Conservation (phyloP, 2,888 invertebrate genomes). For the Leistus spinibarbis region DNA sequence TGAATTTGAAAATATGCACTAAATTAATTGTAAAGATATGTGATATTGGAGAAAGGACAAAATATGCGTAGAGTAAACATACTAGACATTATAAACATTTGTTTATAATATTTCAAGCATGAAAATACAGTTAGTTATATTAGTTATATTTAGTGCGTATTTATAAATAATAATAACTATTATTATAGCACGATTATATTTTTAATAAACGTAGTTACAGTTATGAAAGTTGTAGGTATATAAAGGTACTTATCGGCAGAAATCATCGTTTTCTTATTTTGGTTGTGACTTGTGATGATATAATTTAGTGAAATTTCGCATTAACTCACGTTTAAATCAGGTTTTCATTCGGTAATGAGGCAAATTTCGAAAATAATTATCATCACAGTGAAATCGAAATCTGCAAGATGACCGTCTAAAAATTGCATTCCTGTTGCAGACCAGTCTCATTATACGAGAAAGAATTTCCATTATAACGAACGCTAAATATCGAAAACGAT, state of each 20-base stretch:
- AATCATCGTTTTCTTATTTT: neutral
- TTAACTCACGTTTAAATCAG: neutral
- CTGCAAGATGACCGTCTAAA: neutral
- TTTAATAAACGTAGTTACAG: neutral
- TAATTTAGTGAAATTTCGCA: neutral
- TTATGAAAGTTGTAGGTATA: neutral
- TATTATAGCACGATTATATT: too few species aligned
- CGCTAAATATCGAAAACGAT: neutral
- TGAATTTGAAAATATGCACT: too few species aligned
- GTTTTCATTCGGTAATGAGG: neutral
- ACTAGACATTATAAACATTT: too few species aligned
- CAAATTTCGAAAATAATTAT: neutral
- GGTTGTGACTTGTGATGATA: neutral
- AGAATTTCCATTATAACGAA: neutral
- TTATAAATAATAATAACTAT: too few species aligned
- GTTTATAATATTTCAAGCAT: too few species aligned
- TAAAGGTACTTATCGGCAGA: neutral
- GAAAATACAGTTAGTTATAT: too few species aligned
- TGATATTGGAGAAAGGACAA: too few species aligned
- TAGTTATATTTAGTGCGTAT: neutral
- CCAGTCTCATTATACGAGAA: neutral
- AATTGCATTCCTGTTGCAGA: neutral
- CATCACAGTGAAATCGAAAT: neutral
- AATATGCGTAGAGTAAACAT: too few species aligned
- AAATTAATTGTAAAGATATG: too few species aligned